Conservation (phyloP, 2,797 vertebrate genomes). For the Takifugu ocellatus region DNA sequence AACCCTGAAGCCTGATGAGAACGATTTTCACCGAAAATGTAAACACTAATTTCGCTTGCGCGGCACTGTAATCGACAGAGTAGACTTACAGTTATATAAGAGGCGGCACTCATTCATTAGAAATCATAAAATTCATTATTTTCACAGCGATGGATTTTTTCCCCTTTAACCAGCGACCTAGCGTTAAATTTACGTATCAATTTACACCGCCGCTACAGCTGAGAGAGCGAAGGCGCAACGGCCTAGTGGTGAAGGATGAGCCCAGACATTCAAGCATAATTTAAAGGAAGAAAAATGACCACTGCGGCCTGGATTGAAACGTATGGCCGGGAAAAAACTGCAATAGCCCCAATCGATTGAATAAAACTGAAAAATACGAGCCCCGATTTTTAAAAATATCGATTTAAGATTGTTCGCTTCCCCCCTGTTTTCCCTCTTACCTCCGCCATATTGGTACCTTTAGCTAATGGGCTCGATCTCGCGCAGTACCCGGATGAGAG, state of each 20-base stretch:
- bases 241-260: slow-evolving; percentile 75
- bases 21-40: slow-evolving; percentile 54
- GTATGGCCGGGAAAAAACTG: slow-evolving; percentile 34
- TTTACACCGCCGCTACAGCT: slow-evolving; percentile 75
- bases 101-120: background rate
- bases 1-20: slow-evolving; percentile 43
- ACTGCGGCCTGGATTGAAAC: slow-evolving; percentile 36
- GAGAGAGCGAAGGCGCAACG: slow-evolving; percentile 74
- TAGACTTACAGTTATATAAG: background rate
- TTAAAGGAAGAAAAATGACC: slow-evolving; percentile 32
- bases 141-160: slow-evolving; percentile 20
- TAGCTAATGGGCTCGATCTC: slow-evolving; percentile 83
- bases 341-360: slow-evolving; percentile 53
- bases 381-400: slow-evolving; percentile 57
- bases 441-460: slow-evolving; percentile 99
- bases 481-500: slow-evolving; percentile 88
- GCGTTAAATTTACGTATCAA: slow-evolving; percentile 71
- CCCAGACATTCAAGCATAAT: slow-evolving; percentile 67
- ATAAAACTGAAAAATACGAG: slow-evolving; percentile 34
- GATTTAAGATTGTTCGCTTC: slow-evolving; percentile 79
- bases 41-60: slow-evolving; percentile 63
- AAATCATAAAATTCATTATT: slow-evolving; percentile 28
- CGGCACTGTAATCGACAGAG: slow-evolving; percentile 27
- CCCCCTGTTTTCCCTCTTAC: slow-evolving; percentile 91
- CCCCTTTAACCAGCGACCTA: slow-evolving; percentile 53